Conservation (phyloP, 2,888 invertebrate species). For the Entomobrya proxima region DNA sequence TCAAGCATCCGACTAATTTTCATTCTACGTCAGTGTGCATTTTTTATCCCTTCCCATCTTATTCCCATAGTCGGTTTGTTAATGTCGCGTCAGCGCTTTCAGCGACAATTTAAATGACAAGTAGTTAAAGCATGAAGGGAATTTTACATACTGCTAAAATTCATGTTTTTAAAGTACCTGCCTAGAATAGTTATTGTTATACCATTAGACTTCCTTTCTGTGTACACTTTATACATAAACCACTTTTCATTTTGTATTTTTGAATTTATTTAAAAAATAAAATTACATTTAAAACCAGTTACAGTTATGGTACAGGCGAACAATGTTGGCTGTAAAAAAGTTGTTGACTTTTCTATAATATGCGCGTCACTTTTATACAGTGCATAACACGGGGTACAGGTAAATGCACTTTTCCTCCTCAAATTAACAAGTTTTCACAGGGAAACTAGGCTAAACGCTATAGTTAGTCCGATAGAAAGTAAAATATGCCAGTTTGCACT, state of each 20-base stretch:
- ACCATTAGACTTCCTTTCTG: too few relatives aligned
- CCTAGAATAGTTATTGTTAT: background rate
- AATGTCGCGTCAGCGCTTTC: background rate
- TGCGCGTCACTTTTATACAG: background rate
- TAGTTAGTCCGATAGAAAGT: slow-evolving; percentile 65
- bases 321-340: slow-evolving; percentile 5
- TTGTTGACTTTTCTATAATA: slow-evolving; percentile 9
- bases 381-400: background rate
- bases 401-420: slow-evolving; percentile 25
- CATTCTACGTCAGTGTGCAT: background rate
- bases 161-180: background rate
- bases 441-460: slow-evolving; percentile 65
- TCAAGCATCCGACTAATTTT: background rate
- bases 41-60: slow-evolving; percentile 13
- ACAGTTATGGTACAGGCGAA: slow-evolving; percentile 12
- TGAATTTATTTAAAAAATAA: slow-evolving; percentile 37
- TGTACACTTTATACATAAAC: background rate
- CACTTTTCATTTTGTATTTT: slow-evolving; percentile 4
- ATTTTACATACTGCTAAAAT: too few relatives aligned
- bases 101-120: background rate
- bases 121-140: background rate
- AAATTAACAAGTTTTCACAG: slow-evolving; percentile 40
- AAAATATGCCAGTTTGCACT: slow-evolving; percentile 65
- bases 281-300: slow-evolving; percentile 44
- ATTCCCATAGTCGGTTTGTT: background rate